Base-by-base conservation (phyloP, 2,797 vertebrate genomes). In the Caiman crocodilus region DNA sequence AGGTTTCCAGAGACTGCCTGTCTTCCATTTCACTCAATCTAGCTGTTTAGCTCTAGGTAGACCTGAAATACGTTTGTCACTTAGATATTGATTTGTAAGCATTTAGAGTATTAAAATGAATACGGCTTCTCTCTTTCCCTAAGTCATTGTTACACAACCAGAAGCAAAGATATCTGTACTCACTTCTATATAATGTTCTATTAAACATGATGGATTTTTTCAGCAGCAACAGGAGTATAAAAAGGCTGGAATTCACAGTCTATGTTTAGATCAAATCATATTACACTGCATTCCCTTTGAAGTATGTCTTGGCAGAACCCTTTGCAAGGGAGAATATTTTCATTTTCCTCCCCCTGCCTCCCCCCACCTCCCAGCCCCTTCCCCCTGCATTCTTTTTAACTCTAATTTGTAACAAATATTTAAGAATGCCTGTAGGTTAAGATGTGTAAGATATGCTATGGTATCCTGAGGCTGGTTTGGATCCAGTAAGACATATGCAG, bases 11-110 rank as follows among this genome's bases (percentile, higher is more conserved):
- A 88, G 56, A 55, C 30, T 87, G 63, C 18, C 56, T 95, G 78
- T 89, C 32, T 83, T 78, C 92, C 96, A 69, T 83, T 94, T 90
- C 63, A 87, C 79, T 92, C 74, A 88, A 20, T 77, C 12, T 60
- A 88, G 91, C 80, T 96, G 28, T 60, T 85, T 75, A 4, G 14
- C 84, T 82, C 60, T 76, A 89, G 26, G 76, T 84, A 50, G 75
- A 78, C 88, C 82, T 84, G 60, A 96, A 85, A 30, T 50, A 77
- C 88, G 5, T 82, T 83, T 84, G 50, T 59, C 76, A 90, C 17
- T 89, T 84, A 92, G 35, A 71, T 86, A 85, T 17, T 89, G 76
- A 96, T 92, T 93, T 94, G 82, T 63, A 90, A 86, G 7, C 14
- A 80, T 76, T 77, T 83, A 32, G 18, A 88, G 16, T 64, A 93